These are phyloP conservation scores for Cavia porcellus DNA, from an alignment of 2,113 vertebrate species.

Conservation along the genomic window DNA sequence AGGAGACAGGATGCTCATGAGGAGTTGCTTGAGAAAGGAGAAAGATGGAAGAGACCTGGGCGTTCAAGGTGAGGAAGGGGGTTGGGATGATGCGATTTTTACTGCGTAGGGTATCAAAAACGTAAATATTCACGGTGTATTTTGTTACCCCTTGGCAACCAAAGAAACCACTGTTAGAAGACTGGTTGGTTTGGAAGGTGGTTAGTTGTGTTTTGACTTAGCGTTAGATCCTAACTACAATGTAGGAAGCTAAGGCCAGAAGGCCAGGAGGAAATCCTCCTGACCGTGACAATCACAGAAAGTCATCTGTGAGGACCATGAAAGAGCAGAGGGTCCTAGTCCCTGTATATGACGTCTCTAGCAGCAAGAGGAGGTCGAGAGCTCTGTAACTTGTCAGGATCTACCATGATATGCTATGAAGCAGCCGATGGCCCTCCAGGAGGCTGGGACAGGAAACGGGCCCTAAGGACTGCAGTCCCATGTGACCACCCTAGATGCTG, in stretches of 20 bases:
- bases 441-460: not conserved
- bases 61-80: not conserved
- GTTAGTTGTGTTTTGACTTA: slow-evolving; percentile 50
- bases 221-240: not conserved
- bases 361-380: not conserved
- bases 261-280: accelerated
- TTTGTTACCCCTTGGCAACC: not conserved
- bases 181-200: not conserved
- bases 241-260: not conserved
- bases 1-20: not conserved
- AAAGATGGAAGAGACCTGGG: not conserved
- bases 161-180: not conserved
- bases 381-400: accelerated
- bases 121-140: not conserved
- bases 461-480: not conserved
- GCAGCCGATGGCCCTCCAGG: not conserved
- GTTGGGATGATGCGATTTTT: not conserved
- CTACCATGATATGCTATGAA: accelerated
- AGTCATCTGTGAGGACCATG: not conserved
- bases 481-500: not conserved
- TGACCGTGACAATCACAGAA: not conserved
- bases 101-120: not conserved
- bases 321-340: not conserved
- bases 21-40: not conserved
- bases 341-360: accelerated